phyloP scores from a whole-genome alignment of 2,797 vertebrate species.

The Sebastolobus alascanus region DNA sequence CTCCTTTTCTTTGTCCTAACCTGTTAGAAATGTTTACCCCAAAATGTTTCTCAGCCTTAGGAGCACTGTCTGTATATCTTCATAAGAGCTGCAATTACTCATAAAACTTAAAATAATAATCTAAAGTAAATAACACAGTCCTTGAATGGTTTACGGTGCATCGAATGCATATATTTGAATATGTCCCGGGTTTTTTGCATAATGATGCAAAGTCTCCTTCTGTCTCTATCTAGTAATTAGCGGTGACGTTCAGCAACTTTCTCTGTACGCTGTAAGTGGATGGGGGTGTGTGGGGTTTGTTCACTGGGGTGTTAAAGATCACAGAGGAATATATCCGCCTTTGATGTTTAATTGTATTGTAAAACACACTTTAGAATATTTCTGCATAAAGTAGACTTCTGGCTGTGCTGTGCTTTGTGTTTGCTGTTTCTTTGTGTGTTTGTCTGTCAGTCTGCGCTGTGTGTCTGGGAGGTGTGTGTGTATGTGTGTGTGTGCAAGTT shows the following conservation, averaged over 20 bases:
- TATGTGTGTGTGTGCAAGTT: conserved; percentile 41
- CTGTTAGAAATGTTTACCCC: conserved; percentile 49
- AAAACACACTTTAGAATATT: conserved; percentile 89
- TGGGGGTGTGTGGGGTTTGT: conserved; percentile 79
- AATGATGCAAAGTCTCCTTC: conserved; percentile 82
- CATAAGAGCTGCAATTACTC: conserved; percentile 64
- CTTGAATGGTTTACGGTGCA: conserved; percentile 74
- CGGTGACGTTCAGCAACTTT: conserved; percentile 85
- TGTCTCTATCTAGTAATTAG: conserved; percentile 87
- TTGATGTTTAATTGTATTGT: conserved; percentile 91
- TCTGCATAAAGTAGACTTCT: conserved; percentile 86
- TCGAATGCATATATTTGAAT: conserved; percentile 80
- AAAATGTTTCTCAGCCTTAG: conserved; percentile 51
- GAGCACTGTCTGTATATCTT: conserved; percentile 37
- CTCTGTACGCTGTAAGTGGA: conserved; percentile 79
- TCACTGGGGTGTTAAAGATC: conserved; percentile 86
- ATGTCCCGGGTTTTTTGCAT: conserved; percentile 81
- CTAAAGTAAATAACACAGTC: conserved; percentile 74
- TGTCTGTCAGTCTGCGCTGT: conserved; percentile 72
- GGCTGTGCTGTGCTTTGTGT: conserved; percentile 82
- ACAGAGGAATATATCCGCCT: conserved; percentile 88
- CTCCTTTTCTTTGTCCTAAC: conserved; percentile 62
- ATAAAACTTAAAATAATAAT: conserved; percentile 64
- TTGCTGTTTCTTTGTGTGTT: conserved; percentile 82
- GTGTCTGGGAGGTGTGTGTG: conserved; percentile 66